phyloP scores from a whole-genome alignment of 2,888 invertebrate genomes.

The Acrocera orbiculus region DNA sequence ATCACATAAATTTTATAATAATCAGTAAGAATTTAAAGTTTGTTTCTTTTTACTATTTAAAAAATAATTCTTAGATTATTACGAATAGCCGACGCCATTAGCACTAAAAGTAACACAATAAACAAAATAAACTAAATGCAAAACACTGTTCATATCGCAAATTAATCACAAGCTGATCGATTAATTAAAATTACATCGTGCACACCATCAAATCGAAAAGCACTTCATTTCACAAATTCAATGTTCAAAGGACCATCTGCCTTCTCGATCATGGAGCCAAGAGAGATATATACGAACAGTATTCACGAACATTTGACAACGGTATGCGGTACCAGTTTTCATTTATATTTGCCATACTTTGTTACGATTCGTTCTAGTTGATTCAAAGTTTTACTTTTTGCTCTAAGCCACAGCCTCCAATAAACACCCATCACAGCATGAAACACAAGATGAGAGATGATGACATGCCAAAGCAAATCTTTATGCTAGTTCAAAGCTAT shows the following conservation, averaged over 20 bases:
- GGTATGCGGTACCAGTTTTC: too few species aligned
- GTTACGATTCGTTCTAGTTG: slow-evolving; percentile 15
- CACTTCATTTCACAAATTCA: slow-evolving; percentile 8
- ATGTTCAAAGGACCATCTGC: slow-evolving; percentile 12
- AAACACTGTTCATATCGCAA: slow-evolving; percentile 1
- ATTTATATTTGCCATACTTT: too few species aligned
- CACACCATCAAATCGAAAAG: slow-evolving; percentile 3
- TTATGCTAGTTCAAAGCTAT: background rate
- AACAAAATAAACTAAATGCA: too few species aligned
- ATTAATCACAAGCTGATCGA: slow-evolving; percentile 4
- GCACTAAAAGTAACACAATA: too few species aligned
- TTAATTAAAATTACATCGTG: slow-evolving; percentile 5
- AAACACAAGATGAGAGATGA: slow-evolving; percentile 8
- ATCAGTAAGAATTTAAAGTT: too few species aligned
- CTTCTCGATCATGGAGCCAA: slow-evolving; percentile 4
- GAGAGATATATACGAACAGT: slow-evolving; percentile 5
- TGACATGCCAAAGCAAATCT: background rate
- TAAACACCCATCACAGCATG: slow-evolving; percentile 20
- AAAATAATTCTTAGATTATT: too few species aligned
- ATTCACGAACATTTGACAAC: too few species aligned
- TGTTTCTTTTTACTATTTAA: too few species aligned
- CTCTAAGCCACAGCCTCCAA: slow-evolving; percentile 28
- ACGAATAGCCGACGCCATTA: too few species aligned
- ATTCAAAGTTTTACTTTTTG: slow-evolving; percentile 20
- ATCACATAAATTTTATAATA: too few species aligned